These are phyloP conservation scores for Sigmodon hispidus DNA, from an alignment of 2,113 vertebrate genomes.

Conservation along the genomic window DNA sequence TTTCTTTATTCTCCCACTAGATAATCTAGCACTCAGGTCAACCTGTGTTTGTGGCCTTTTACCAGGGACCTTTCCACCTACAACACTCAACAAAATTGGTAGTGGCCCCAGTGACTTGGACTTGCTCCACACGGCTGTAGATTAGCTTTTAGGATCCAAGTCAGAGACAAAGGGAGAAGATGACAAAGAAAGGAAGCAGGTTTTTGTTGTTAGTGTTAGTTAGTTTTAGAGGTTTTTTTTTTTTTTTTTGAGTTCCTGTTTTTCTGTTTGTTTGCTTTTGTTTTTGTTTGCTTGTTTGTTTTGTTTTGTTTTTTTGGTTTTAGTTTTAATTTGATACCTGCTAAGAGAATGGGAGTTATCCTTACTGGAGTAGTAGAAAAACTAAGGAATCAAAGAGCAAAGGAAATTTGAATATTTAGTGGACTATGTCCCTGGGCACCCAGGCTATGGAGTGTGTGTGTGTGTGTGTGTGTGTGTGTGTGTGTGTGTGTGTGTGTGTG, in stretches of 20 bases:
- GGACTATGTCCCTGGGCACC: not conserved
- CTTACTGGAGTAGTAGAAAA: not conserved
- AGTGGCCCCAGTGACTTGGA: not conserved
- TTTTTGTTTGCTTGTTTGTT: too few species aligned
- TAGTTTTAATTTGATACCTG: conserved; percentile 15
- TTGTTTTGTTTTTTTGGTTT: not conserved
- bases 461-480: not conserved
- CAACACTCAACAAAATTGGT: not conserved
- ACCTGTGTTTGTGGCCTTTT: not conserved
- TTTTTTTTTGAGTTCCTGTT: conserved; percentile 7
- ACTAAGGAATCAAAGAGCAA: not conserved
- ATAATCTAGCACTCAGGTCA: not conserved
- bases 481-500: not conserved
- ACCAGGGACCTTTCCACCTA: not conserved
- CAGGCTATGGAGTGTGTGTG: not conserved
- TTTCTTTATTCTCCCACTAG: conserved; percentile 29
- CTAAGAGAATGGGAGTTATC: conserved; percentile 7
- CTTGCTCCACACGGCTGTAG: not conserved
- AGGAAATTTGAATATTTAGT: conserved; percentile 31
- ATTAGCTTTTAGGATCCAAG: not conserved
- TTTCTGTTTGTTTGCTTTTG: not conserved
- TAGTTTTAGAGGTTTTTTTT: too few species aligned
- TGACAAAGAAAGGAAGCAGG: not conserved
- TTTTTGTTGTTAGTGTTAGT: not conserved
- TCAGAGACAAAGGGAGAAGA: not conserved